These are phyloP conservation scores for Silurus glanis DNA, from an alignment of 2,113 vertebrate genomes.

Conservation along the genomic window DNA sequence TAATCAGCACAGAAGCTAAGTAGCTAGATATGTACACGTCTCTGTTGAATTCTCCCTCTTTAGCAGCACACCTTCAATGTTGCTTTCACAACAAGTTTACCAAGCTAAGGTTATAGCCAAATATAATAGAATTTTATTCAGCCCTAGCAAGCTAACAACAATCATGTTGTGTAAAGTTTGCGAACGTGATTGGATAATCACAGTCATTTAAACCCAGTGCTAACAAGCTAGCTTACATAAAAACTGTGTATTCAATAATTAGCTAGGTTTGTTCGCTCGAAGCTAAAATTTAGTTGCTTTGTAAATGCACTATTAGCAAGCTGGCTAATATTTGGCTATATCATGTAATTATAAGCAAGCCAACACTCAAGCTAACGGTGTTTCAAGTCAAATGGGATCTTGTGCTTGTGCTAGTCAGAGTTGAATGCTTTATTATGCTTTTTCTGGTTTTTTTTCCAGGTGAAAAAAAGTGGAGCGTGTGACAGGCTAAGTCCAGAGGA, in stretches of 20 bases:
- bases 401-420: background rate
- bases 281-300: background rate
- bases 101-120: background rate
- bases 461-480: conserved; percentile 84
- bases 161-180: background rate
- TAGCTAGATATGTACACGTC: background rate
- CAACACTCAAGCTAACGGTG: background rate
- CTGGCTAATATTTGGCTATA: background rate
- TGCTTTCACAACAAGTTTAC: background rate
- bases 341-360: background rate
- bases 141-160: background rate
- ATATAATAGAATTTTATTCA: background rate
- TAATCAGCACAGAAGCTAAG: background rate
- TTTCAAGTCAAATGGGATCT: background rate
- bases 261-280: background rate
- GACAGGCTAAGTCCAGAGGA: conserved; percentile 84
- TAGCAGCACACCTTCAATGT: background rate
- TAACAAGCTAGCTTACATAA: background rate
- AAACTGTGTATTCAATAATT: background rate
- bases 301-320: background rate
- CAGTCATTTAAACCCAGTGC: background rate
- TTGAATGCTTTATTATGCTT: conserved; percentile 4
- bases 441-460: conserved; percentile 68
- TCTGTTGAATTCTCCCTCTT: background rate
- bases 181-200: background rate